Evolutionary conservation across 2,888 invertebrate species (phyloP), one percentile per base, ranked within the genome.

Genomic region (Leuctra nigra): DNA sequence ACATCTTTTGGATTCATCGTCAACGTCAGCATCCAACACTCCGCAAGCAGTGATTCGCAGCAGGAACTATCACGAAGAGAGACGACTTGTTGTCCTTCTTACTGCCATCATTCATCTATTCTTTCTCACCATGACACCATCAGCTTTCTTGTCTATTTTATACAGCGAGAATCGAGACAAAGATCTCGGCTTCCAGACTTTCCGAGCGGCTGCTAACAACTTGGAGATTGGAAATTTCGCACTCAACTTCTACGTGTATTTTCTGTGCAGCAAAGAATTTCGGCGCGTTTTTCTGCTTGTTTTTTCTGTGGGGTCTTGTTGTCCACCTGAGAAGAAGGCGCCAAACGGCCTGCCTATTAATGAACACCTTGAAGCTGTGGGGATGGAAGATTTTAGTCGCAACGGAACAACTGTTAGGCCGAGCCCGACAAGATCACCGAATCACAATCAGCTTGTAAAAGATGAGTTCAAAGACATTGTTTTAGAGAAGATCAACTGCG

Each of bases 221-320:
- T 61, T 75, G 50, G 76, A 77, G 61, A 67, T 76, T 53, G 69
- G 74, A 55, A 76, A 76, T 63, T 76, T 75, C 62, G 73, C 76
- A 2, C 68, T 75, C 59, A 77, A 77, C 62, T 76, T 77, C 62
- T 76, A 75, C 66, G 68, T 77, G 53, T 73, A 72, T 59, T 70
- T 72, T 55, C 62, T 72, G 57, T 71, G 72, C 60, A 71, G 71
- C 57, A 70, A 70, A 39, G 71, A 72, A 56, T 70, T 72, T 50
- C 61, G 72, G 4, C 63, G 63, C 35, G 67, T 65, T 57, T 65
- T 67, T 54, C 62, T 66, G 48, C 39, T 47, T 9, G 56, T 60
- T 9, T 56, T 60, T 13, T 6, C 48, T 6, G 16, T 38, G 46
- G 14, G 48, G 6, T 14, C 48, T 14, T 50, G 50, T 50, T 50